Evolutionary conservation across 2,888 invertebrate species (phyloP).

Genomic region (Pycnomerus fuliginosus): DNA sequence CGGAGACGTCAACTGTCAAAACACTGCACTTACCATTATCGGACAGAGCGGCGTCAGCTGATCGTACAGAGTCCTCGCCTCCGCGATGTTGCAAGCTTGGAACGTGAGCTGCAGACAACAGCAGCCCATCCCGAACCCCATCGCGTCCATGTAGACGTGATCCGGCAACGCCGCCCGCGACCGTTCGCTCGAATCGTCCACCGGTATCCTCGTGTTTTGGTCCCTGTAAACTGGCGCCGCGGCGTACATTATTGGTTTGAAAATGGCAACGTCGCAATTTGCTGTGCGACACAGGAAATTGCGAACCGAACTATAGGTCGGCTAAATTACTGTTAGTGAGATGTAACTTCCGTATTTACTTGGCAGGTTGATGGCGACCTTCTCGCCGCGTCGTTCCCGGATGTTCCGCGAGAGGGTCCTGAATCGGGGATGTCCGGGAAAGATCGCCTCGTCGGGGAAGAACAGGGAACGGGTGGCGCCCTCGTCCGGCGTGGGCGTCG

Average conservation of each 20-base stretch:
- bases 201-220: conserved; percentile 79
- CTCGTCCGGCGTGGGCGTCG: conserved; percentile 67
- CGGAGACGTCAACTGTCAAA: too few relatives aligned
- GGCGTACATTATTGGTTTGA: neutral
- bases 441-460: conserved; percentile 95
- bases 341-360: too few relatives aligned
- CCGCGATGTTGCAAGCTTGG: conserved; percentile 94
- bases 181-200: conserved; percentile 69
- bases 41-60: conserved; percentile 96
- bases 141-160: conserved; percentile 97
- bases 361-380: conserved; percentile 95
- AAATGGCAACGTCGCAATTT: neutral
- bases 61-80: conserved; percentile 95
- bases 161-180: conserved; percentile 76
- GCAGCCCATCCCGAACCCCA: conserved; percentile 99
- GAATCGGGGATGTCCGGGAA: conserved; percentile 93
- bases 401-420: conserved; percentile 93
- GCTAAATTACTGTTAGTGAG: too few relatives aligned
- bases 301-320: too few relatives aligned
- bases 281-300: too few relatives aligned
- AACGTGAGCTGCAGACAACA: conserved; percentile 96
- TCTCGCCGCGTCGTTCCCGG: conserved; percentile 85
- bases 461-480: conserved; percentile 83
- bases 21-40: conserved; percentile 82
- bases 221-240: conserved; percentile 80